Evolutionary conservation across 2,113 vertebrate genomes (phyloP).

Genomic region (Phalacrocorax aristotelis): DNA sequence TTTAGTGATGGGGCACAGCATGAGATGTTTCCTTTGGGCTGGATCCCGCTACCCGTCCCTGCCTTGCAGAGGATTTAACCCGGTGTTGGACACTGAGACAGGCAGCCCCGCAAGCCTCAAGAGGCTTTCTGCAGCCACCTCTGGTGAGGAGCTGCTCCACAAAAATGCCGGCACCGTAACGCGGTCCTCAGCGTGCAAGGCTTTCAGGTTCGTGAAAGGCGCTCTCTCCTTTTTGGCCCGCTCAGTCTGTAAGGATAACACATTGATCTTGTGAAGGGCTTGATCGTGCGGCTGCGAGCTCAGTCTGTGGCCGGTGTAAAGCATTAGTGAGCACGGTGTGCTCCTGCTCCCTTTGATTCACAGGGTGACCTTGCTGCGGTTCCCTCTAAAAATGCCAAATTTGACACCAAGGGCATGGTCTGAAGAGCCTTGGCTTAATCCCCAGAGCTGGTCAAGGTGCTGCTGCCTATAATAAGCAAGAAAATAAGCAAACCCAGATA

Average conservation of each 20-base stretch:
- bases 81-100: not conserved
- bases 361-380: not conserved
- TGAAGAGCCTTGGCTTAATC: not conserved
- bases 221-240: not conserved
- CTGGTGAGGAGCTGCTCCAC: not conserved
- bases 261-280: not conserved
- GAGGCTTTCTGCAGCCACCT: not conserved
- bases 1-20: not conserved
- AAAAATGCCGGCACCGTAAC: not conserved
- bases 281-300: not conserved
- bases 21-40: not conserved
- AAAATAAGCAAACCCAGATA: not conserved
- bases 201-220: not conserved
- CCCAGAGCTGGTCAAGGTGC: not conserved
- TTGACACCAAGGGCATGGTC: not conserved
- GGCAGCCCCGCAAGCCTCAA: accelerated
- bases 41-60: not conserved
- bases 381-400: not conserved
- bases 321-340: not conserved
- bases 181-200: accelerated
- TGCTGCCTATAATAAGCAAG: not conserved
- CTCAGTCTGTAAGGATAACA: not conserved
- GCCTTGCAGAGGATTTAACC: not conserved
- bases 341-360: not conserved
- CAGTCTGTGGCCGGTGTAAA: not conserved